These are phyloP conservation scores for Discoglossus pictus DNA, from an alignment of 2,797 vertebrate genomes.

Conservation along the genomic window DNA sequence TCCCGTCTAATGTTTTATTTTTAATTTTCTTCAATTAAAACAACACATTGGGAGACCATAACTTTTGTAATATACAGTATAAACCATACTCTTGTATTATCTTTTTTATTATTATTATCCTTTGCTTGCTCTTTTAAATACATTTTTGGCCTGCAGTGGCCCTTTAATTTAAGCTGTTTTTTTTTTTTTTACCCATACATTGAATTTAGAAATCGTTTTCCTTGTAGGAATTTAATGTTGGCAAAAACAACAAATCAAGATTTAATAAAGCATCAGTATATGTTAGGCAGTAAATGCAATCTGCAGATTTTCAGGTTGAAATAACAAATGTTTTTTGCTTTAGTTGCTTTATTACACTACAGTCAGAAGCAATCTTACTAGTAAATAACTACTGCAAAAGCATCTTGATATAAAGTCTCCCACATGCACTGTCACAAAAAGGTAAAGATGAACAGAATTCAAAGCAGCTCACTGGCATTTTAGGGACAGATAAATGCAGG, in stretches of 20 bases:
- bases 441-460: neutral
- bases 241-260: conserved; percentile 2
- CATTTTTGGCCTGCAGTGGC: no score
- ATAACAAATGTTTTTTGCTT: neutral
- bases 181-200: no score
- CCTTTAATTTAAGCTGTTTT: no score
- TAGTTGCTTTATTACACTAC: conserved; percentile 1
- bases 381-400: conserved; percentile 8
- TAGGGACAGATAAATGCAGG: conserved; percentile 11
- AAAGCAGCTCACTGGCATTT: conserved; percentile 5
- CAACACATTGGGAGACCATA: no score
- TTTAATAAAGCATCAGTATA: neutral
- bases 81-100: no score
- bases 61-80: no score
- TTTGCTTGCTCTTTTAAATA: no score
- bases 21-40: no score
- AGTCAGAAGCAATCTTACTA: conserved; percentile 5
- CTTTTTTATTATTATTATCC: no score
- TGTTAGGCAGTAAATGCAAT: neutral
- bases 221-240: no score
- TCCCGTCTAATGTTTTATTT: no score
- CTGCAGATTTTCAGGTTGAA: neutral
- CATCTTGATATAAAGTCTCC: conserved; percentile 14
- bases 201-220: no score
- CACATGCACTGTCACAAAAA: conserved; percentile 4